These are phyloP conservation scores for Ranitomeya imitator DNA, from an alignment of 2,113 vertebrate genomes.

Conservation along the genomic window DNA sequence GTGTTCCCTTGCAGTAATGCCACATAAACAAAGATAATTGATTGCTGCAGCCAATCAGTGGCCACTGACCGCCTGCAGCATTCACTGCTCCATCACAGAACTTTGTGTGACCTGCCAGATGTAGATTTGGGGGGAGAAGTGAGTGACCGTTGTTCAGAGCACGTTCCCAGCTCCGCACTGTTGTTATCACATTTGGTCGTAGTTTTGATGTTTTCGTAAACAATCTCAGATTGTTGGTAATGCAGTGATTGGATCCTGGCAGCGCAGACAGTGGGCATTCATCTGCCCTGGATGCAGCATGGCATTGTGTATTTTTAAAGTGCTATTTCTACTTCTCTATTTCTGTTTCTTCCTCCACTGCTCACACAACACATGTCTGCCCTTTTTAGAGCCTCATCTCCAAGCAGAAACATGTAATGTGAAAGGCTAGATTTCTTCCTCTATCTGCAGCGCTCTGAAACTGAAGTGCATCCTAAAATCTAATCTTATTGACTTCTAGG, in stretches of 20 bases:
- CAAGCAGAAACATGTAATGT: not conserved
- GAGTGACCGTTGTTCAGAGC: not conserved
- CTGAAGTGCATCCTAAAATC: not conserved
- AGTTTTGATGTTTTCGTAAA: not conserved
- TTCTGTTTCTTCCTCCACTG: not conserved
- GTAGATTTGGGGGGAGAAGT: not conserved
- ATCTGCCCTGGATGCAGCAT: not conserved
- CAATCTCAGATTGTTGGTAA: not conserved
- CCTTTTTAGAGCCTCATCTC: not conserved
- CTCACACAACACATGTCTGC: not conserved
- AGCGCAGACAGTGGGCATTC: no score
- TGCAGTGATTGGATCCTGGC: not conserved
- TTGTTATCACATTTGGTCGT: not conserved
- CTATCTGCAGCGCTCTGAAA: not conserved
- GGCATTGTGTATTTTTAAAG: not conserved
- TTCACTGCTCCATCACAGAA: not conserved
- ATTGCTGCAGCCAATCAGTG: no score
- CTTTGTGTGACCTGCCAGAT: not conserved
- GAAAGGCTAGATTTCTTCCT: conserved; percentile 32
- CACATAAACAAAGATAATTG: no score
- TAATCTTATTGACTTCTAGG: conserved; percentile 12
- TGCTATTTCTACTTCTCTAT: not conserved
- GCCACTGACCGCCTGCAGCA: no score
- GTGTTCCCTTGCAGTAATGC: no score
- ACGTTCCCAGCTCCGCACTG: not conserved